These are phyloP conservation scores for Jaculus jaculus DNA, from an alignment of 2,113 vertebrate genomes.

Conservation along the genomic window DNA sequence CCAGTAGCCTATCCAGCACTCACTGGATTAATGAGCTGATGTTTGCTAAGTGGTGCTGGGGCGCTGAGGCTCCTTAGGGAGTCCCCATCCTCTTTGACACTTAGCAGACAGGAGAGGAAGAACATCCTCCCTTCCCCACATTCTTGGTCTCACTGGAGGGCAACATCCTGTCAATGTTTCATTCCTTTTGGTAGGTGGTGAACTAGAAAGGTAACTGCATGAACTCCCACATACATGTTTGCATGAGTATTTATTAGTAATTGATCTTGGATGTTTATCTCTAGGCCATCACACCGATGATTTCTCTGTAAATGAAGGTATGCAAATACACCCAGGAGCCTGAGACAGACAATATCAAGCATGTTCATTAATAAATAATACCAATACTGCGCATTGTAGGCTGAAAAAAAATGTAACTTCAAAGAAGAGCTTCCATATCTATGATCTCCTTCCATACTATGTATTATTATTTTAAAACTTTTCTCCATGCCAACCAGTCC, in stretches of 20 bases:
- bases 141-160: neutral
- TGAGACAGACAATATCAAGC: conserved; percentile 13
- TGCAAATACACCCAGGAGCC: neutral
- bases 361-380: conserved; percentile 57
- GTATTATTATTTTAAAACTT: conserved; percentile 66
- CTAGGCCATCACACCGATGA: neutral
- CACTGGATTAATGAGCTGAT: neutral
- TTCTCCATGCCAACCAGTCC: neutral
- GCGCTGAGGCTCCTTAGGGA: neutral
- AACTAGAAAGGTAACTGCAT: neutral
- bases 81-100: neutral
- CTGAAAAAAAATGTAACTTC: conserved; percentile 42
- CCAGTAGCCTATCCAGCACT: neutral
- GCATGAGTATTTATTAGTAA: neutral
- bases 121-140: neutral
- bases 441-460: conserved; percentile 49
- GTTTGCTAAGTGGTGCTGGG: neutral
- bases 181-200: neutral
- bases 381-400: neutral
- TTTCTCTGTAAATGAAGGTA: neutral
- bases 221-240: neutral
- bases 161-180: conserved; percentile 17
- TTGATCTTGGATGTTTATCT: neutral
- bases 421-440: conserved; percentile 54
- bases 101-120: neutral